Evolutionary conservation across 2,888 invertebrate species (phyloP), one percentile per base, ranked within the genome.

Genomic region (Neoscelio sp.): DNA sequence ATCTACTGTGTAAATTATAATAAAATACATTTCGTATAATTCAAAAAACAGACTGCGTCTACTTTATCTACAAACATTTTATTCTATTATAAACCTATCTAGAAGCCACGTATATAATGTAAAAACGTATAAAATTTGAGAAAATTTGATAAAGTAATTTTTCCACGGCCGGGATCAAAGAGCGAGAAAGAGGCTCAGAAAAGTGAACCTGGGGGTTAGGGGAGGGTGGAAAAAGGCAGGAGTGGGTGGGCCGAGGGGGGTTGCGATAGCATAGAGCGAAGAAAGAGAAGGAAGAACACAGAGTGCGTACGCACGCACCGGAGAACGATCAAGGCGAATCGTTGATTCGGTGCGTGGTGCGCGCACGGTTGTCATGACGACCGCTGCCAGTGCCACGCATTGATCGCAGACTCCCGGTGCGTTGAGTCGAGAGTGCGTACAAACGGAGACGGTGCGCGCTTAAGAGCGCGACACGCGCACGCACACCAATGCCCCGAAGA

Each of bases 341-440:
- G 87, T 84, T 84, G 82, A 84, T 80, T 82, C 80, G 65, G 84
- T 85, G 86, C 86, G 86, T 85, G 85, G 87, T 83, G 86, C 87
- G 87, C 87, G 84, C 86, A 74, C 58, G 42, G 90, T 90, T 87
- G 84, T 89, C 89, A 90, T 90, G 86, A 85, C 87, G 84, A 90
- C 90, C 85, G 83, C 80, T 85, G 84, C 83, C 87, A 87, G 87
- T 87, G 88, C 80, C 84, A 89, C 90, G 90, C 90, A 90, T 90
- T 87, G 90, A 90, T 90, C 90, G 90, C 89, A 89, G 90, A 89
- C 89, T 90, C 89, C 87, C 86, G 85, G 86, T 89, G 88, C 88
- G 88, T 88, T 85, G 85, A 85, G 86, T 83, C 84, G 85, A 85
- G 85, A 84, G 85, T 85, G 86, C 77, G 80, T 77, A 58, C 68